These are phyloP conservation scores for Eurypyga helias DNA, from an alignment of 2,113 vertebrate genomes.

Conservation along the genomic window DNA sequence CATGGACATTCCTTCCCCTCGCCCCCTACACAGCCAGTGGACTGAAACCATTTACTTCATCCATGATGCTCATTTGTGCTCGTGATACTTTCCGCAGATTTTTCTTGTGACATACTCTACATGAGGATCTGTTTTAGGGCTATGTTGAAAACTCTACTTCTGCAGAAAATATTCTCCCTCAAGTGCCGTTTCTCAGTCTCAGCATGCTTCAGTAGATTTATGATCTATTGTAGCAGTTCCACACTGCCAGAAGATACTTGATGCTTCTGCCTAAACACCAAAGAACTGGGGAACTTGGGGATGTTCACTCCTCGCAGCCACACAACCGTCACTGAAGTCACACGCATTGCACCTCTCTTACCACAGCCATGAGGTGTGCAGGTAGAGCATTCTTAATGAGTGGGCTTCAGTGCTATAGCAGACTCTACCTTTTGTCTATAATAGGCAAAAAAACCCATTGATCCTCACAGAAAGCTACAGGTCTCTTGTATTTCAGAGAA, in stretches of 20 bases:
- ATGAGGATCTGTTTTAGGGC: not conserved
- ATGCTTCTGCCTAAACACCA: not conserved
- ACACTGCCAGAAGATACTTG: not conserved
- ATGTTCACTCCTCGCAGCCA: not conserved
- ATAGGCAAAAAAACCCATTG: not conserved
- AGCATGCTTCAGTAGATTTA: not conserved
- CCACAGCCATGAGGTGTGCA: accelerated
- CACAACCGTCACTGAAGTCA: not conserved
- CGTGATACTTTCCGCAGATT: accelerated
- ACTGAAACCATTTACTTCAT: not conserved
- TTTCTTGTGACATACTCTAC: not conserved
- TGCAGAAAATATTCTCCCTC: not conserved
- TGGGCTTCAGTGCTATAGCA: not conserved
- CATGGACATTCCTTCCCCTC: not conserved
- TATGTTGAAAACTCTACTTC: not conserved
- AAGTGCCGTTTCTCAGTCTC: not conserved
- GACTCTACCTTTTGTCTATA: not conserved
- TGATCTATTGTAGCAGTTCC: not conserved
- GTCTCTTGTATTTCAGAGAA: not conserved
- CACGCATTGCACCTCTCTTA: not conserved
- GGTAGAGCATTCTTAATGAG: not conserved
- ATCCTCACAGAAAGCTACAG: not conserved
- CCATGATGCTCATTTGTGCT: not conserved
- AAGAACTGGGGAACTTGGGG: not conserved
- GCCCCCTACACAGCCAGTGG: not conserved